Conservation (phyloP, 2,888 invertebrate species). For the Acanthosepion lycidas region DNA sequence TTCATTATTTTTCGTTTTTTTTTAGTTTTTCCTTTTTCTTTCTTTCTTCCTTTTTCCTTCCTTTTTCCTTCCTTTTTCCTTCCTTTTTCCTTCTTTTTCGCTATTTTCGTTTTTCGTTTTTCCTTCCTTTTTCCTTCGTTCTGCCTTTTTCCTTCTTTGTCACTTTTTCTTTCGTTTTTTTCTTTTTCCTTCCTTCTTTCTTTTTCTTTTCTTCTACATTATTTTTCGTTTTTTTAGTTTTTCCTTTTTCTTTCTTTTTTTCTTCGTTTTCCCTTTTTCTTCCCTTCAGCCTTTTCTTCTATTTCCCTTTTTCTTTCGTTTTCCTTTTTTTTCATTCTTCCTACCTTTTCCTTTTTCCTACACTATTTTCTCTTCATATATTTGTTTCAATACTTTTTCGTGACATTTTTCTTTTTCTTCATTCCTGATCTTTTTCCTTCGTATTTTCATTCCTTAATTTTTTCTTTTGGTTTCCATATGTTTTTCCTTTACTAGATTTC, state of each 20-base stretch:
- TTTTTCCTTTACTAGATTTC: no score
- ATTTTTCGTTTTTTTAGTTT: background rate
- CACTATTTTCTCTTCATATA: background rate
- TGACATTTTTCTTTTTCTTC: background rate
- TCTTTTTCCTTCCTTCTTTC: background rate
- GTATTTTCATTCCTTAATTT: no score
- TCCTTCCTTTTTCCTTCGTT: background rate
- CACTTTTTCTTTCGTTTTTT: background rate
- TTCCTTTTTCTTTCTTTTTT: background rate
- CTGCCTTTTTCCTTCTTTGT: no score
- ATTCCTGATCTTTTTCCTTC: background rate
- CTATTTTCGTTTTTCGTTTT: background rate
- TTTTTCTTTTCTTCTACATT: no score
- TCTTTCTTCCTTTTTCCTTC: background rate
- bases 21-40: background rate
- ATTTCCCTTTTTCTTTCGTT: background rate
- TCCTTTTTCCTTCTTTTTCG: background rate
- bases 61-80: no score
- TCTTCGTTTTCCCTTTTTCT: rapidly evolving
- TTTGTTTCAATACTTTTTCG: background rate
- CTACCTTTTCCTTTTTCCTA: background rate
- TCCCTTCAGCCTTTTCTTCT: background rate
- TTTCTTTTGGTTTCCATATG: no score
- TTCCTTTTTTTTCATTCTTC: background rate
- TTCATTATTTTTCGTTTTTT: background rate